These are phyloP conservation scores for Chondrilla cf. caribensis DNA, from an alignment of 37 sponge, comb jelly and placozoan genomes.

Conservation along the genomic window DNA sequence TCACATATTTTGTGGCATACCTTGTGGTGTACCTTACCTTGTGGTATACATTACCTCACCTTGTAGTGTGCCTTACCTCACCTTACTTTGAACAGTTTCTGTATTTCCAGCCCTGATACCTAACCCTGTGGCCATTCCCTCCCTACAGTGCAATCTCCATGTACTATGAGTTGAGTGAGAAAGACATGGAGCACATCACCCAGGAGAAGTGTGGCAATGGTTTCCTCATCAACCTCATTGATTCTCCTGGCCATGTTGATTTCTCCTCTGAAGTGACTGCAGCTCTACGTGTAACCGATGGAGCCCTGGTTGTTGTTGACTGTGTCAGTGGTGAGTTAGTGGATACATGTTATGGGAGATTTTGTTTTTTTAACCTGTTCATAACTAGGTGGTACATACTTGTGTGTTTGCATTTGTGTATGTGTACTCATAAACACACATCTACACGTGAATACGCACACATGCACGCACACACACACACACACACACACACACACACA, in stretches of 20 bases:
- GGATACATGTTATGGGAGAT: neutral
- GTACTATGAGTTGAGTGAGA: slow-evolving; percentile 91
- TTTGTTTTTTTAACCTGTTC: neutral
- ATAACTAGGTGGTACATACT: neutral
- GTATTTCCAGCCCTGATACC: too few relatives aligned
- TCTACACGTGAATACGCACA: too few relatives aligned
- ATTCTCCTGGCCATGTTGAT: slow-evolving; percentile 99
- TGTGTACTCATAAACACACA: neutral
- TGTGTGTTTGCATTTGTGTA: neutral
- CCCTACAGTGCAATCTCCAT: slow-evolving; percentile 80
- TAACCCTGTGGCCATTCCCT: neutral
- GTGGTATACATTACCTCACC: too few relatives aligned
- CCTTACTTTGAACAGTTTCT: too few relatives aligned
- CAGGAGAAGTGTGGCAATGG: slow-evolving; percentile 86
- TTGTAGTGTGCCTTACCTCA: too few relatives aligned
- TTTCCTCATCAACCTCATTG: slow-evolving; percentile 98
- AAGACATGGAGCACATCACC: slow-evolving; percentile 72
- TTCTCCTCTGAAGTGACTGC: slow-evolving; percentile 98
- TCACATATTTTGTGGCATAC: too few relatives aligned
- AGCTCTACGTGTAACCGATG: slow-evolving; percentile 97
- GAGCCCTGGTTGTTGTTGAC: slow-evolving; percentile 98
- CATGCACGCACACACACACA: too few relatives aligned
- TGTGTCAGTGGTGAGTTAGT: slow-evolving; percentile 88
- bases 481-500: too few relatives aligned
- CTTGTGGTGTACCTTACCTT: too few relatives aligned